Base-by-base conservation (phyloP, 2,888 invertebrate genomes). In the Yponomeuta plumbellus region DNA sequence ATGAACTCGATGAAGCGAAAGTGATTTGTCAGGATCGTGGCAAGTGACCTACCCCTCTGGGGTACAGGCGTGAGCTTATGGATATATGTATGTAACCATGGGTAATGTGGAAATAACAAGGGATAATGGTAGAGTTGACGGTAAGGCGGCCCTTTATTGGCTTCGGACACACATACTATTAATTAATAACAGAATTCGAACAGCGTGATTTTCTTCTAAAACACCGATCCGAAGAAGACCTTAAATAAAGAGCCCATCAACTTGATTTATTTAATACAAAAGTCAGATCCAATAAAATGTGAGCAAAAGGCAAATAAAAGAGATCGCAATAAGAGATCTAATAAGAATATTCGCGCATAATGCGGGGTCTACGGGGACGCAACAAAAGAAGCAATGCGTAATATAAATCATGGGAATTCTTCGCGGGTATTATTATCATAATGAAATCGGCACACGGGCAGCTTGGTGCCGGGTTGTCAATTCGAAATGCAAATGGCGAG, bases 371-470 rank as follows among this genome's bases (percentile, higher is more conserved):
- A 63, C 44, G 59, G 65, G n/a, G 59, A 59, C 52, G 44, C 26
- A 62, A 66, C 66, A 66, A 67, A 67, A 66, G 66, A 44, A 67
- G 63, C 67, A 66, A 70, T 65, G 68, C 71, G 72, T 74, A 74
- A 77, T 75, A 81, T 80, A 83, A 82, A 80, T 83, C 81, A 81
- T 71, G 67, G 69, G 71, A 52, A 72, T 74, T 77, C 73, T 71
- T 73, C 69, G 61, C 69, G 56, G 65, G 63, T 69, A 65, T 68
- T 71, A 70, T 79, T 85, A 86, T 86, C 86, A 74, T 86, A 86
- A 87, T 86, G 85, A 86, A 83, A 87, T 87, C 85, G 80, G 75
- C 56, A 56, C 56, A 57, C 52, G 63, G 10, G 40, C 21, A 21
- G 21, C 13, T 63, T 40, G n/a, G 2, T n/a, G 6, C 34, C 8